phyloP scores from a whole-genome alignment of 2,113 vertebrate genomes.

The Lota lota region DNA sequence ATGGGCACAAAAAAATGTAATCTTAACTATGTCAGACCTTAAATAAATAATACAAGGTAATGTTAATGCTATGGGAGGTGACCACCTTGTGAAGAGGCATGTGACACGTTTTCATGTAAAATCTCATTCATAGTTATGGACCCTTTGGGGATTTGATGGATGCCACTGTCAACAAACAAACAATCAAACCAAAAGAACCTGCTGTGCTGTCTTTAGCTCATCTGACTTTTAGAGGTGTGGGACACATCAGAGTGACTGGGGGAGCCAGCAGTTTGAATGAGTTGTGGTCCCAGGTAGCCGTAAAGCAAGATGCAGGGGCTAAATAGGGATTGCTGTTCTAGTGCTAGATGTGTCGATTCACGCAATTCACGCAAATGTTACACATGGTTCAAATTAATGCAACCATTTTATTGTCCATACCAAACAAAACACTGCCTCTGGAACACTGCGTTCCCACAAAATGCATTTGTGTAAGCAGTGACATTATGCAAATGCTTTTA shows the following conservation, averaged over 20 bases:
- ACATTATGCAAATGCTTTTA: too few species aligned
- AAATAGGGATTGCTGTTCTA: too few species aligned
- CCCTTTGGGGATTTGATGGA: slow-evolving; percentile 42
- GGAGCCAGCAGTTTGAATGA: slow-evolving; percentile 19
- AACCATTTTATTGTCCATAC: too few species aligned
- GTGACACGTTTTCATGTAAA: slow-evolving; percentile 27
- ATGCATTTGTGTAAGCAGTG: too few species aligned
- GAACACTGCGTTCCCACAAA: too few species aligned
- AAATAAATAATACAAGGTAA: slow-evolving; percentile 1
- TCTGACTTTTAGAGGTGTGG: slow-evolving; percentile 23
- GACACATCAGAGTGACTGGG: slow-evolving; percentile 29
- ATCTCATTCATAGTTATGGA: slow-evolving; percentile 12
- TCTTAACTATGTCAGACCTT: slow-evolving; percentile 4
- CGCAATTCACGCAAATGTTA: too few species aligned
- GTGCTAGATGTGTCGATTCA: too few species aligned
- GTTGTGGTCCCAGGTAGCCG: neutral
- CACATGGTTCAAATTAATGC: too few species aligned
- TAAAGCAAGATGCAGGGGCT: too few species aligned
- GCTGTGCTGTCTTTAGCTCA: slow-evolving; percentile 29
- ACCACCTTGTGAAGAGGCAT: slow-evolving; percentile 1
- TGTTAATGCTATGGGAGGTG: slow-evolving; percentile 14
- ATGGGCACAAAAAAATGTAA: neutral
- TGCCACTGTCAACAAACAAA: slow-evolving; percentile 44
- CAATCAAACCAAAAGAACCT: slow-evolving; percentile 30
- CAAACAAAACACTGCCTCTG: too few species aligned